A percentile compares a stretch with the other conserved stretches of the same genome.
Evolutionary conservation across 2,113 vertebrate species (phyloP).

Genomic region (Cisticola juncidis): DNA sequence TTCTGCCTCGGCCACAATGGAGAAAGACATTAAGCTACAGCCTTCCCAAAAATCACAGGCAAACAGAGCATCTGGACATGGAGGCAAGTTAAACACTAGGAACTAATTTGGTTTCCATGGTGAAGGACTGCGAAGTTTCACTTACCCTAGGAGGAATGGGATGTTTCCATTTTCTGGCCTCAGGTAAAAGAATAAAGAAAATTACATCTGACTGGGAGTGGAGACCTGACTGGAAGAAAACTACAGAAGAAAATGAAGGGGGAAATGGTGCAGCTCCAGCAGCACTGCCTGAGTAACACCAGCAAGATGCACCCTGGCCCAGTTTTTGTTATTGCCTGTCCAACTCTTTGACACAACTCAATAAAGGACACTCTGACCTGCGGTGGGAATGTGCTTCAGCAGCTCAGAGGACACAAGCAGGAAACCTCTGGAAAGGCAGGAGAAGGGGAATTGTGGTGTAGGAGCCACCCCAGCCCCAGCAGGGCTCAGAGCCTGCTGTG

Average conservation of each 20-base stretch:
- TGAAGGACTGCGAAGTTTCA: neutral
- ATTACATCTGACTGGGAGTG: neutral
- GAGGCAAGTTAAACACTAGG: neutral
- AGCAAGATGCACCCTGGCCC: neutral
- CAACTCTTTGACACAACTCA: neutral
- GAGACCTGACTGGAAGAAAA: neutral
- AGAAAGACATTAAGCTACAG: neutral
- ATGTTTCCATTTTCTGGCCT: neutral
- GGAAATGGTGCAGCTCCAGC: neutral
- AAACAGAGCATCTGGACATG: neutral
- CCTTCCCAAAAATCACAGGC: neutral
- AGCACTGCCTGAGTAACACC: neutral
- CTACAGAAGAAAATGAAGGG: neutral
- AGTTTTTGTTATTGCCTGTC: neutral
- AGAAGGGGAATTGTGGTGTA: neutral
- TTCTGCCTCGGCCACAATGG: neutral
- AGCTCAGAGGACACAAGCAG: neutral
- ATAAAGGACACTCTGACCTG: neutral
- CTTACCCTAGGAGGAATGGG: neutral
- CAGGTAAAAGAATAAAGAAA: neutral
- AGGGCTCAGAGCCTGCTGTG: neutral
- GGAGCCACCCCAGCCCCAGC: rapidly evolving
- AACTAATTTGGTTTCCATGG: neutral
- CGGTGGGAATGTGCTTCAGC: neutral
- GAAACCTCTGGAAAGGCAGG: neutral